A percentile compares a stretch with the other conserved stretches of the same genome.
These are phyloP conservation scores for Rhopalosiphum maidis DNA, from an alignment of 1,140 invertebrate genomes.

Conservation along the genomic window DNA sequence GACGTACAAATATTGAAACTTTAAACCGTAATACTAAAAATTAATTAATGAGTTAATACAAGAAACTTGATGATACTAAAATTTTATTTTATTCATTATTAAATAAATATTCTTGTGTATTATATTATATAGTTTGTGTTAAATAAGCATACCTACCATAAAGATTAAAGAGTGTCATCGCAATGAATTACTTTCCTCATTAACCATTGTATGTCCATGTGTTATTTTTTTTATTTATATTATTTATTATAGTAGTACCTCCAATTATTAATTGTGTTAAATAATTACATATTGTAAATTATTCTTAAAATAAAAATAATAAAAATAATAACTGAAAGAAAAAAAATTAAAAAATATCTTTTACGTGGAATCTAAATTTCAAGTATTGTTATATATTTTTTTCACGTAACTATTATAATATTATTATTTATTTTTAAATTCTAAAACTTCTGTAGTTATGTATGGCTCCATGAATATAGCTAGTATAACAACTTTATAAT, in stretches of 20 bases:
- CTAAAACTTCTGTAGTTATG: not conserved
- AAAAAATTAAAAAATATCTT: not conserved
- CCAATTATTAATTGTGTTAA: too few relatives aligned
- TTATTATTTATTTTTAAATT: not conserved
- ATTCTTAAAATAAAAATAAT: too few relatives aligned
- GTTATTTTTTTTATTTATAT: too few relatives aligned
- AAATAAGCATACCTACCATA: not conserved
- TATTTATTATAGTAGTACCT: too few relatives aligned
- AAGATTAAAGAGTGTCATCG: too few relatives aligned
- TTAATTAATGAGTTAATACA: not conserved
- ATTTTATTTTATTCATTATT: not conserved
- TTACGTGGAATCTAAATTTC: not conserved
- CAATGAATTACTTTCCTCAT: too few relatives aligned
- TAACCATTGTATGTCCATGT: too few relatives aligned
- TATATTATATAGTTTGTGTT: not conserved
- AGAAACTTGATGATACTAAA: not conserved
- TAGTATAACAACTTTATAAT: not conserved
- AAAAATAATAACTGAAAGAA: not conserved
- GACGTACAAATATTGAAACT: not conserved
- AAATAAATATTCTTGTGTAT: not conserved
- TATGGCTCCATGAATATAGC: not conserved
- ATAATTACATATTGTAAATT: too few relatives aligned
- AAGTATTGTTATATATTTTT: not conserved
- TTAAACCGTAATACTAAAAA: not conserved
- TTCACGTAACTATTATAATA: not conserved